A percentile compares a stretch with the other conserved stretches of the same genome.
phyloP scores from a whole-genome alignment of 2,113 vertebrate genomes.

The Planiliza haematocheilus region DNA sequence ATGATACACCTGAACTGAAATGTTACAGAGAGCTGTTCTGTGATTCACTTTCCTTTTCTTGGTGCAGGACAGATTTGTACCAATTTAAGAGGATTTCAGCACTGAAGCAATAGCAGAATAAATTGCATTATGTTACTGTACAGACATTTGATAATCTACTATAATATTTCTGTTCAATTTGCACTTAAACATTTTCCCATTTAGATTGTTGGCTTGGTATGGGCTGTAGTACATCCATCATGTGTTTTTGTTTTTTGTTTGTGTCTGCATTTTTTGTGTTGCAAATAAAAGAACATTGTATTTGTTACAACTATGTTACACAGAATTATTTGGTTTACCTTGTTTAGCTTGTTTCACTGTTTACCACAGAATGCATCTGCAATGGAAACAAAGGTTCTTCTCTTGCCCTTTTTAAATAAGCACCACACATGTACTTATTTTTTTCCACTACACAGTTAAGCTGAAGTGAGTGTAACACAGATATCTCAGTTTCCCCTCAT shows the following conservation, averaged over 20 bases:
- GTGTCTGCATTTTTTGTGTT: conserved; percentile 65
- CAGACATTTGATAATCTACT: conserved; percentile 49
- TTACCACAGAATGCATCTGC: not conserved
- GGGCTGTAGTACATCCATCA: conserved; percentile 15
- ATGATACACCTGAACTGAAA: conserved; percentile 30
- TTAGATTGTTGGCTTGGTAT: conserved; percentile 25
- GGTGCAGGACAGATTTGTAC: conserved; percentile 42
- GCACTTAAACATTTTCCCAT: conserved; percentile 52
- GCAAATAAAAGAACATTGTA: conserved; percentile 74
- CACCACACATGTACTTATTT: not conserved
- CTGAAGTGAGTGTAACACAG: conserved; percentile 17
- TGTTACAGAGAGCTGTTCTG: conserved; percentile 20
- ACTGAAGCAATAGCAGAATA: conserved; percentile 55
- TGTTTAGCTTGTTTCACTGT: not conserved
- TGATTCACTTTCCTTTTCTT: conserved; percentile 31
- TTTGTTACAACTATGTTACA: conserved; percentile 51
- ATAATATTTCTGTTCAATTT: conserved; percentile 60
- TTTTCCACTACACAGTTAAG: not conserved
- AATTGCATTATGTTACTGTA: conserved; percentile 50
- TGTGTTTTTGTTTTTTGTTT: conserved; percentile 57
- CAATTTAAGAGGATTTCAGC: conserved; percentile 46
- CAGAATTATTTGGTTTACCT: not conserved
- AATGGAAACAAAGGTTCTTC: not conserved
- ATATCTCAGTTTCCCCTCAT: conserved; percentile 61
- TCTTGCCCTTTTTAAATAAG: not conserved